Percentiles rank a stretch among this genome's conserved stretches.
These are phyloP conservation scores for Catharus ustulatus DNA, from an alignment of 2,797 vertebrate species.

Conservation along the genomic window DNA sequence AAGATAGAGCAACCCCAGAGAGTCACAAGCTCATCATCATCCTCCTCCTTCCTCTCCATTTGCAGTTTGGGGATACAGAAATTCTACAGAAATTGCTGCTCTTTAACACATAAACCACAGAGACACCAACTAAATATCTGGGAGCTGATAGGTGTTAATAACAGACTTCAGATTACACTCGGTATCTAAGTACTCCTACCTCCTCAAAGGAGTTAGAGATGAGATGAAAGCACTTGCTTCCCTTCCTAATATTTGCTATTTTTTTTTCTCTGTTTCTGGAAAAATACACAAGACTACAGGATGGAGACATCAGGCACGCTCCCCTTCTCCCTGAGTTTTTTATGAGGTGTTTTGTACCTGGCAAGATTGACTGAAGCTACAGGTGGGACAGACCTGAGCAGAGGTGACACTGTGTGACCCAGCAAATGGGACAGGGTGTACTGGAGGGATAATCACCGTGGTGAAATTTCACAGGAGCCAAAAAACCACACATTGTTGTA, in stretches of 20 bases:
- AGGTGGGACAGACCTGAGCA: not conserved
- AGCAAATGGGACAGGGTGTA: not conserved
- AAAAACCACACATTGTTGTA: fast-evolving
- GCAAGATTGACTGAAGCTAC: not conserved
- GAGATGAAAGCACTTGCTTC: not conserved
- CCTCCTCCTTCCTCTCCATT: not conserved
- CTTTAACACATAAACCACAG: not conserved
- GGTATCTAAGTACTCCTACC: not conserved
- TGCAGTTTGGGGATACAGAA: not conserved
- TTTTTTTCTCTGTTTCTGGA: not conserved
- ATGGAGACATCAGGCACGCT: fast-evolving
- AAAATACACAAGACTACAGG: not conserved
- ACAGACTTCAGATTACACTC: not conserved
- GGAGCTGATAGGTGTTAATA: not conserved
- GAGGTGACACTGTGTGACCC: not conserved
- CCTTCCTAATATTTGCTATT: not conserved
- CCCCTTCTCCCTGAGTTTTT: not conserved
- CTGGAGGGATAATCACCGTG: not conserved
- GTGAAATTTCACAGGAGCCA: not conserved
- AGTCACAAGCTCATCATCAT: not conserved
- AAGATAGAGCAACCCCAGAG: not conserved
- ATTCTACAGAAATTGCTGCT: not conserved
- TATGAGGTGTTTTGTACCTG: not conserved
- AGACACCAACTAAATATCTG: not conserved
- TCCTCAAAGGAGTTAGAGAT: not conserved